Percentiles rank a stretch among this genome's conserved stretches.
Conservation (phyloP, 2,888 invertebrate genomes). For the Gari tellinella region DNA sequence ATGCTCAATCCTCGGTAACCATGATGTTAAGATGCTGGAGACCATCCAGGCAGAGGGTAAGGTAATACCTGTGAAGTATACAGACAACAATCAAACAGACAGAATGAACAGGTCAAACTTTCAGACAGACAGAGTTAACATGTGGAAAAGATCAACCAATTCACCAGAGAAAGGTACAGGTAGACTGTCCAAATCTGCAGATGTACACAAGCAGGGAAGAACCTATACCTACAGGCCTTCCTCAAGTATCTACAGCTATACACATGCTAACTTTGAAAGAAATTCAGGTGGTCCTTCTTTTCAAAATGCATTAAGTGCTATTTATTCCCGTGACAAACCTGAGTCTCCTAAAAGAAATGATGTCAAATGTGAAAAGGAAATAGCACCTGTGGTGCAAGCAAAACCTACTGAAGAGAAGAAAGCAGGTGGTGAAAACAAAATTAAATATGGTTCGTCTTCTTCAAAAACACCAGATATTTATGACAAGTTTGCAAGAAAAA, state of each 20-base stretch:
- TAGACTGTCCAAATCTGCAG: constrained; percentile 17
- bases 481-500: constrained; percentile 57
- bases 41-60: constrained; percentile 29
- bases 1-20: constrained; percentile 21
- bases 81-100: not conserved
- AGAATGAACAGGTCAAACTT: constrained; percentile 17
- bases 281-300: not conserved
- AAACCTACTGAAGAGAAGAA: not conserved
- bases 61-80: constrained; percentile 6
- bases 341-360: no score
- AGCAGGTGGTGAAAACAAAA: not conserved
- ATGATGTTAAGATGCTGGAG: constrained; percentile 3
- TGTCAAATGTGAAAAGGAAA: not conserved
- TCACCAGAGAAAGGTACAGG: not conserved
- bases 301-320: constrained; percentile 9
- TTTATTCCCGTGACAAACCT: constrained; percentile 14
- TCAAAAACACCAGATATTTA: constrained; percentile 55
- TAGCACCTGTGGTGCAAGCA: not conserved
- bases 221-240: constrained; percentile 16
- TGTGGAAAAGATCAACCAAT: constrained; percentile 26
- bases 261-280: no score
- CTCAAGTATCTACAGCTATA: constrained; percentile 16
- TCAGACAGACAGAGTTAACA: constrained; percentile 27
- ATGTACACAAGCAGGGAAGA: constrained; percentile 7
- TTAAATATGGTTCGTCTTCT: constrained; percentile 51